Conservation (phyloP, 2,113 vertebrate species). For the Lophotis ruficrista region DNA sequence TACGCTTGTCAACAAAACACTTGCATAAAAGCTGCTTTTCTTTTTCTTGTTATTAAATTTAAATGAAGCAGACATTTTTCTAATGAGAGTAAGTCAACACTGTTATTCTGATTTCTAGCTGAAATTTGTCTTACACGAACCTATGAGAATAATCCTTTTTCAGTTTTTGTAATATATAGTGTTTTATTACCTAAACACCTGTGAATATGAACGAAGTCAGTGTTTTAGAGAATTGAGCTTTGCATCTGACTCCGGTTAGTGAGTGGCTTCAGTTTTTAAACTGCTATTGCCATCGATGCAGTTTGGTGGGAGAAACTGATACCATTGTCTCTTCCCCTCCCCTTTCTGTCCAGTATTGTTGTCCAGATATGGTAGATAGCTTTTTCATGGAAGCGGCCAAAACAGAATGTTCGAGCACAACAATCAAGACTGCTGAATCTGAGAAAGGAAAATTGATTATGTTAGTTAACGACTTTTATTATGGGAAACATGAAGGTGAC, state of each 20-base stretch:
- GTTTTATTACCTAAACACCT: neutral
- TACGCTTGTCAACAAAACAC: neutral
- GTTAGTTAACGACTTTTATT: constrained; percentile 97
- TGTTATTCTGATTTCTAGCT: neutral
- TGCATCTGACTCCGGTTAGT: neutral
- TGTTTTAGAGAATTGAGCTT: neutral
- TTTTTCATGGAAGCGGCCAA: constrained; percentile 66
- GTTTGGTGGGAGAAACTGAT: neutral
- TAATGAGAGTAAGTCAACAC: neutral
- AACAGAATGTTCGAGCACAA: constrained; percentile 49
- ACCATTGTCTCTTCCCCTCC: neutral
- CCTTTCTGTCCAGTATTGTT: constrained; percentile 80
- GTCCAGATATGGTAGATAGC: constrained; percentile 77
- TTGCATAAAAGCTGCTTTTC: neutral
- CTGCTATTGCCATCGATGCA: neutral
- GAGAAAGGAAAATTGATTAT: constrained; percentile 94
- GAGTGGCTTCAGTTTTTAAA: neutral
- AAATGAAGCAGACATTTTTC: neutral
- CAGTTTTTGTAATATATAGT: neutral
- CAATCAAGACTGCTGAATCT: constrained; percentile 65
- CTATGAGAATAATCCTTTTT: neutral
- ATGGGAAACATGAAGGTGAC: constrained; percentile 90
- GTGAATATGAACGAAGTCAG: neutral
- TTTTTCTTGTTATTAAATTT: neutral
- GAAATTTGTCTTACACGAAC: neutral